phyloP scores from a whole-genome alignment of 2,797 vertebrate genomes.

The Micropoecilia bifurca region DNA sequence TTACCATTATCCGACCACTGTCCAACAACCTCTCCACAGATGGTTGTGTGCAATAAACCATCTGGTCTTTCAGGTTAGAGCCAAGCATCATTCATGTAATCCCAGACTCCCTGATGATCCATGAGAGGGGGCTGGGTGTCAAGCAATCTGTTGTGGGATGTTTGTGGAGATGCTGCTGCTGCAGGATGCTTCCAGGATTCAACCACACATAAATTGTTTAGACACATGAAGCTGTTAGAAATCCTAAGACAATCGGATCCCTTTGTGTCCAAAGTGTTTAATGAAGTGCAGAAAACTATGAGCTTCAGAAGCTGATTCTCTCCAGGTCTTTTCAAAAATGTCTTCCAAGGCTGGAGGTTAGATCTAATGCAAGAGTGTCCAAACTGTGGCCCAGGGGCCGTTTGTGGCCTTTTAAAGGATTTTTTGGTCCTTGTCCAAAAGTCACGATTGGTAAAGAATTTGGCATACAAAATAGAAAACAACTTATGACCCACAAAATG shows the following conservation, averaged over 20 bases:
- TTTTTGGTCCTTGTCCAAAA: too few species aligned
- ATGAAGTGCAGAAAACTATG: neutral
- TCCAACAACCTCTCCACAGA: conserved; percentile 9
- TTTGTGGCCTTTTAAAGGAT: too few species aligned
- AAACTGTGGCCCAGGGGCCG: too few species aligned
- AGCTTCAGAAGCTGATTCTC: neutral
- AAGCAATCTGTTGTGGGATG: conserved; percentile 4
- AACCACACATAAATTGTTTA: neutral
- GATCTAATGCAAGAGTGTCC: neutral
- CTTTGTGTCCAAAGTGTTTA: neutral
- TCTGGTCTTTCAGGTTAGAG: conserved; percentile 23
- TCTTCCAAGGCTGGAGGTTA: neutral
- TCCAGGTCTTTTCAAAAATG: neutral
- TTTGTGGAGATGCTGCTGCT: neutral
- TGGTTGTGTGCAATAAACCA: conserved; percentile 26
- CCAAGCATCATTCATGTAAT: conserved; percentile 27
- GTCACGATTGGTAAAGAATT: too few species aligned
- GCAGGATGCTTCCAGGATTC: neutral
- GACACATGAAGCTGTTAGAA: neutral
- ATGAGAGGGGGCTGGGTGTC: conserved; percentile 1
- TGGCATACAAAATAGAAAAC: too few species aligned
- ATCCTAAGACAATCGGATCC: neutral
- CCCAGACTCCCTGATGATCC: conserved; percentile 17
- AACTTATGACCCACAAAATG: too few species aligned
- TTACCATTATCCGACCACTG: neutral